Evolutionary conservation across 2,797 vertebrate genomes (phyloP), one percentile per base, ranked within the genome.

Genomic region (Amblyraja radiata): DNA sequence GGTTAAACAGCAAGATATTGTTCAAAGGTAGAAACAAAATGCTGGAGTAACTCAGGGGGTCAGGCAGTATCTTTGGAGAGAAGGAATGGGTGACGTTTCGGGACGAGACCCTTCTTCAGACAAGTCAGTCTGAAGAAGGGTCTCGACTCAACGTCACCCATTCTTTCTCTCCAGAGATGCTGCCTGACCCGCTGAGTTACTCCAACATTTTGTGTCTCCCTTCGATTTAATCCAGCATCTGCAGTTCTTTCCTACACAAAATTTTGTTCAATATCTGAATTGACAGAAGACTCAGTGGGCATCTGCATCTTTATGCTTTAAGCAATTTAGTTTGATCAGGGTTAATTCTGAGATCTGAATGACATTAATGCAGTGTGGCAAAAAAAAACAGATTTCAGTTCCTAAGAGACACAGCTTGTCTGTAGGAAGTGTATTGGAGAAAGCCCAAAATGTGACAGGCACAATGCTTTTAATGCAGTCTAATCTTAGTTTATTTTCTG

Each of bases 331-430:
- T n/a, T 32, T 36, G 14, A 88, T 63, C 14, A 7, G 28, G 16
- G 2, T 88, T 88, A 65, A 36, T 32, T 88, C 84, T 88, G 28
- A 88, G 7, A 88, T 21, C 84, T 88, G n/a, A 39, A 16, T 65
- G 84, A 88, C 84, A 32, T 86, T 86, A 86, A 86, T 61, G 61
- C 25, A 32, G 28, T 63, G 83, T 65, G 83, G 83, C 83, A 88
- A 88, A 88, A 54, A 54, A n/a, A 65, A 65, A n/a, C 84, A 88
- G n/a, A 18, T 88, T 88, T 88, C 84, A 65, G 28, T 65, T 65
- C 84, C 61, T 65, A 88, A 36, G 84, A 88, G 58, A 65, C n/a
- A 2, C 84, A 88, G 61, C 28, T 61, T 88, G 84, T 65, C 13
- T 65, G 61, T 88, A 16, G 84, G 61, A 65, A 88, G 61, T 88